phyloP scores from a whole-genome alignment of 1,140 invertebrate species.

The Drosophila arawakana region DNA sequence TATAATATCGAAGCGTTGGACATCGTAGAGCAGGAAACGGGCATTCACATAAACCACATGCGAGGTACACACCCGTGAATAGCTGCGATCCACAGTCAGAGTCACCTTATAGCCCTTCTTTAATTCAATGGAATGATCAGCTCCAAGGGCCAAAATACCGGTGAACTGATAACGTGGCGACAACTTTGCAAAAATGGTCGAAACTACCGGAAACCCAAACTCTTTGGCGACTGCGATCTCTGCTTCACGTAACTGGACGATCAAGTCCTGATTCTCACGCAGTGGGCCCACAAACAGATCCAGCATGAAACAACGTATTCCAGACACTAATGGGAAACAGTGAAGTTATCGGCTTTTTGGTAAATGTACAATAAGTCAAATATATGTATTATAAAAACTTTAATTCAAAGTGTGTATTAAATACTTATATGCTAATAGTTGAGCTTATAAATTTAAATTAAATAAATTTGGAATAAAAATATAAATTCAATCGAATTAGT shows the following conservation, averaged over 20 bases:
- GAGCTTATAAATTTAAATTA: too few relatives aligned
- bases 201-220: conserved; percentile 63
- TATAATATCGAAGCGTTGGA: conserved; percentile 63
- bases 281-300: conserved; percentile 62
- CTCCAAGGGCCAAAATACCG: conserved; percentile 33
- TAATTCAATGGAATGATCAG: background rate
- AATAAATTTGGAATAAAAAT: too few relatives aligned
- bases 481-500: too few relatives aligned
- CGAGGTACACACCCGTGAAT: conserved; percentile 30
- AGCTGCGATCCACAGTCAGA: conserved; percentile 62
- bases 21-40: conserved; percentile 58
- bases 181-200: conserved; percentile 69
- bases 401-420: too few relatives aligned
- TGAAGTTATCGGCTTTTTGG: too few relatives aligned
- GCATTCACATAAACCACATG: conserved; percentile 71
- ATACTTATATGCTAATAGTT: too few relatives aligned
- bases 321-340: conserved; percentile 37
- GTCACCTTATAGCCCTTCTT: conserved; percentile 28
- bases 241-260: conserved; percentile 65
- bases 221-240: conserved; percentile 69
- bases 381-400: too few relatives aligned
- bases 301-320: conserved; percentile 68
- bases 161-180: conserved; percentile 73
- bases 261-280: conserved; percentile 60
- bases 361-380: too few relatives aligned